Evolutionary conservation across 2,888 invertebrate genomes (phyloP).

Genomic region (Leucophenga montana): DNA sequence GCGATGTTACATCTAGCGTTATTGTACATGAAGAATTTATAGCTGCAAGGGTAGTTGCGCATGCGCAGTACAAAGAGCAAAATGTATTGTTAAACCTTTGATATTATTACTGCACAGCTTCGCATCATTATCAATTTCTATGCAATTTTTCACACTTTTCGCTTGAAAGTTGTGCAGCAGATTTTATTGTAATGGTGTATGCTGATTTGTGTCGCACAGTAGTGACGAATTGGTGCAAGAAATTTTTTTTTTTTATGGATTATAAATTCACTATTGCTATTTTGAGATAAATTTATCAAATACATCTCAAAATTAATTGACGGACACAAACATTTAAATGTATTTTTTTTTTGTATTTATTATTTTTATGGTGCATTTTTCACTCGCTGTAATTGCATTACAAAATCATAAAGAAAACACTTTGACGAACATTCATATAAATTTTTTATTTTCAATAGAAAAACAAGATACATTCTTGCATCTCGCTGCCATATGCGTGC

Average conservation of each 20-base stretch:
- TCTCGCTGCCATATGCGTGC: slow-evolving; percentile 48
- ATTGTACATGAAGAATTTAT: neutral
- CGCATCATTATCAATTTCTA: slow-evolving; percentile 2
- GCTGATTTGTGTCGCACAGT: neutral
- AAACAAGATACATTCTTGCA: neutral
- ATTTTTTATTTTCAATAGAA: neutral
- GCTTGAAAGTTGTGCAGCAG: slow-evolving; percentile 26
- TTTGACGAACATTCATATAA: neutral
- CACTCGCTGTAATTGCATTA: neutral
- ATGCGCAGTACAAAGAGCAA: neutral
- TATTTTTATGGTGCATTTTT: slow-evolving; percentile 6
- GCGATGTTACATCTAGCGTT: neutral
- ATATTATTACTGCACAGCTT: neutral
- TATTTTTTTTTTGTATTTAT: neutral
- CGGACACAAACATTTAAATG: slow-evolving; percentile 31
- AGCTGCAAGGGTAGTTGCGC: neutral
- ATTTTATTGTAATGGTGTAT: neutral
- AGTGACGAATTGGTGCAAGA: neutral
- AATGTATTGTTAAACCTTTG: too few relatives aligned
- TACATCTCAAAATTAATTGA: too few relatives aligned
- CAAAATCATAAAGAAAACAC: neutral
- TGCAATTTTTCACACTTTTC: slow-evolving; percentile 43
- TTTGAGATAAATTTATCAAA: neutral
- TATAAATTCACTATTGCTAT: neutral
- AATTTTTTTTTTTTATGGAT: slow-evolving; percentile 13